These are phyloP conservation scores for Oenanthe oenanthe DNA, from an alignment of 2,113 vertebrate genomes.

Conservation along the genomic window DNA sequence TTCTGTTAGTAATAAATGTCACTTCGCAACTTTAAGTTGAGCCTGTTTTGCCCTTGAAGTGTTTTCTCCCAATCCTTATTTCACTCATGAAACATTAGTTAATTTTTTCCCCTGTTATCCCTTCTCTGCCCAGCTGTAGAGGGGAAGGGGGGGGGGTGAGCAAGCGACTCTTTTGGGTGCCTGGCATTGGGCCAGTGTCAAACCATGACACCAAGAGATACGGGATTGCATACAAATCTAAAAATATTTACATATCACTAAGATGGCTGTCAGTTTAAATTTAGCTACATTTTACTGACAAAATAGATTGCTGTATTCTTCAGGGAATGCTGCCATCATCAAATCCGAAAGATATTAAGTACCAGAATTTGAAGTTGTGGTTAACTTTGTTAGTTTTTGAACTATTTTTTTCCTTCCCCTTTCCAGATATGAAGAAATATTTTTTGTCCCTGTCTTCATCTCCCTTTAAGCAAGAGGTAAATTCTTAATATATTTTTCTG, in stretches of 20 bases:
- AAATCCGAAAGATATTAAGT: neutral
- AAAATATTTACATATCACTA: neutral
- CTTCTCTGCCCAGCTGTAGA: too few species aligned
- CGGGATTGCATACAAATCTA: neutral
- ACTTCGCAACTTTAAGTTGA: too few species aligned
- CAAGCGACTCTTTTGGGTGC: neutral
- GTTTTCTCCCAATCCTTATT: too few species aligned
- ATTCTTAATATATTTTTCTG: neutral
- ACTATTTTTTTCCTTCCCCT: neutral
- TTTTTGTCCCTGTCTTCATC: neutral
- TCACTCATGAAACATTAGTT: too few species aligned
- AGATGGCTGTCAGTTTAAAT: neutral
- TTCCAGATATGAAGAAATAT: neutral
- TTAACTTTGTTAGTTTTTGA: neutral
- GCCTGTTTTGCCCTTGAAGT: too few species aligned
- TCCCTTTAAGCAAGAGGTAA: neutral
- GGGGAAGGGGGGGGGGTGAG: too few species aligned
- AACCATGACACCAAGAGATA: neutral
- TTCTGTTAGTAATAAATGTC: too few species aligned
- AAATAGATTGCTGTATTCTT: neutral
- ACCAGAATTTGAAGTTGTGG: neutral
- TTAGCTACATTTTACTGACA: neutral
- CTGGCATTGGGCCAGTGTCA: neutral
- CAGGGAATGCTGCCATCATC: neutral
- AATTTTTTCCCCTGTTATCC: too few species aligned